phyloP scores from a whole-genome alignment of 2,113 vertebrate species.

The Carlito syrichta region DNA sequence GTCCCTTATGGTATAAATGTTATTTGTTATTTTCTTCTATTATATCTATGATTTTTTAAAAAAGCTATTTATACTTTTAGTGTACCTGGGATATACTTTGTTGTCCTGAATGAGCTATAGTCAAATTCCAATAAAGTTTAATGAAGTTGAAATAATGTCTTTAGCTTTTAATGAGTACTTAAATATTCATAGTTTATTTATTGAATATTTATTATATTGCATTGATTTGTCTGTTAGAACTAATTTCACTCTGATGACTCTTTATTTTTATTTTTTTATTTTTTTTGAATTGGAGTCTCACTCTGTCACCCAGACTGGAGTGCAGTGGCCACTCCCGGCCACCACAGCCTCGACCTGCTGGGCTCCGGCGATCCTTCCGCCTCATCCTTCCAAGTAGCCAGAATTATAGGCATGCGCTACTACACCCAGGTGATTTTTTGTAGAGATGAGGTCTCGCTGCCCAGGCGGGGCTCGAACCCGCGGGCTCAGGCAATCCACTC shows the following conservation, averaged over 20 bases:
- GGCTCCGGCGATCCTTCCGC: too few relatives aligned
- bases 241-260: constrained; percentile 13
- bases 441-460: too few relatives aligned
- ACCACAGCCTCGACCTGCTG: too few relatives aligned
- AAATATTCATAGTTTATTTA: constrained; percentile 41
- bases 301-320: too few relatives aligned
- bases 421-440: too few relatives aligned
- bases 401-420: too few relatives aligned
- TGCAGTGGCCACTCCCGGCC: too few relatives aligned
- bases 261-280: too few relatives aligned
- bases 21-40: not conserved
- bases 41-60: not conserved
- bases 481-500: too few relatives aligned
- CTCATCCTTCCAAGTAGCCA: too few relatives aligned
- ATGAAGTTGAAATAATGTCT: not conserved
- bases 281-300: too few relatives aligned
- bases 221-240: not conserved
- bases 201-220: not conserved
- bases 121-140: not conserved
- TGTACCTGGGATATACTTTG: not conserved
- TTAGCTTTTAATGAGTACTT: constrained; percentile 14
- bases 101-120: not conserved
- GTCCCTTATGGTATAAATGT: not conserved
- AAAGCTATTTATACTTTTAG: not conserved
- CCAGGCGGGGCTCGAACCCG: too few relatives aligned